Evolutionary conservation across 2,797 vertebrate species (phyloP), one percentile per base, ranked within the genome.

Genomic region (Oreortyx pictus): DNA sequence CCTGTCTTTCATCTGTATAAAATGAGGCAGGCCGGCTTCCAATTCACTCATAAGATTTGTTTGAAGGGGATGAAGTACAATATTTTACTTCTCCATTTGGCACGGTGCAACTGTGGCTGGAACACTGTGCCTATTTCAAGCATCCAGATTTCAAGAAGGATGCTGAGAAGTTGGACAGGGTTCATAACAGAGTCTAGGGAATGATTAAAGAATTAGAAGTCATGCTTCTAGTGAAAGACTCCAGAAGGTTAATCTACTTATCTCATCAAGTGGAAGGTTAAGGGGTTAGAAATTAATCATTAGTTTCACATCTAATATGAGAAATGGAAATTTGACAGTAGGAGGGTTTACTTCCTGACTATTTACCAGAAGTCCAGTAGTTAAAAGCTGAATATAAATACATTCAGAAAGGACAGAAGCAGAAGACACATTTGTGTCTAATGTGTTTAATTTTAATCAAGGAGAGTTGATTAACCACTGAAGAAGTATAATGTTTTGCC

Each of bases 161-260:
- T 83, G 73, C 66, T 88, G 77, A 94, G 88, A 88, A 89, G 89
- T 65, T 94, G 86, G 86, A 85, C 82, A 82, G 89, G 54, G 56
- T 85, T 95, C 67, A 46, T 37, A 77, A 79, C 6, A 54, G 79
- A 89, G 84, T 41, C 59, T 65, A 72, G 92, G 79, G 89, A 94
- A 89, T 81, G 79, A 93, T 92, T 93, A 89, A 79, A 85, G 91
- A 85, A 90, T 93, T 95, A 94, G 86, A 93, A 92, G 79, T 71
- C 12, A 66, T 79, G 72, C 47, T 92, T 86, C 75, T 78, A 87
- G 89, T 80, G 93, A 92, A 92, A 94, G 70, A 86, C 91, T 94
- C 52, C 70, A 89, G 87, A 90, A 95, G 91, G 91, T 95, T 95
- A 95, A 95, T 95, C 94, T 93, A 91, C 91, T 96, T 90, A 92